Conservation (phyloP, 30 jellyfish, hydroid and myxozoan species). For the Cassiopea andromeda region DNA sequence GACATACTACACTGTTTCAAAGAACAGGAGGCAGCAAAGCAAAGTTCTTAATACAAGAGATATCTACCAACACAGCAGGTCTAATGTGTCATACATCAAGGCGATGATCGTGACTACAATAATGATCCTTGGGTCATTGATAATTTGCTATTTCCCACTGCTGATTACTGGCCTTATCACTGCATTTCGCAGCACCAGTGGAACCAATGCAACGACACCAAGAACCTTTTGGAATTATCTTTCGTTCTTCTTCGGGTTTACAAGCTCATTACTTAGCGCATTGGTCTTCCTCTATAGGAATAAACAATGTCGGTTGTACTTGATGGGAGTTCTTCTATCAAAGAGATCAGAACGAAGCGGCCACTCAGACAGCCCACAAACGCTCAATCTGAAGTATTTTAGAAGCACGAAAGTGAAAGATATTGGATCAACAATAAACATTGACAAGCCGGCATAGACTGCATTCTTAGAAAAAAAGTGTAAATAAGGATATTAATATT, state of each 20-base stretch:
- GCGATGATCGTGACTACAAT: constrained; percentile 50
- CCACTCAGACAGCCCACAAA: background rate
- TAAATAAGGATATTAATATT: too few species aligned
- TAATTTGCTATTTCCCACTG: constrained; percentile 51
- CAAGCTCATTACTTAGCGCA: constrained; percentile 61
- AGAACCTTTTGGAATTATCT: constrained; percentile 50
- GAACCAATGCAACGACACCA: background rate
- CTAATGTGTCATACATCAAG: constrained; percentile 30
- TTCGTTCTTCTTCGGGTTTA: constrained; percentile 49
- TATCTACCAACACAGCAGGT: constrained; percentile 4
- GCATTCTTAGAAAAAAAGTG: background rate
- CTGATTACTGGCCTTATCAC: constrained; percentile 43
- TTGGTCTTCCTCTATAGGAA: constrained; percentile 40
- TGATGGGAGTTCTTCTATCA: background rate
- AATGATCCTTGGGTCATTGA: constrained; percentile 29
- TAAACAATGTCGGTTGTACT: constrained; percentile 12
- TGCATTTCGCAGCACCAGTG: constrained; percentile 1
- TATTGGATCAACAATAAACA: background rate
- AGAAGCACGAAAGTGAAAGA: background rate
- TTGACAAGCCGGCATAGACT: background rate
- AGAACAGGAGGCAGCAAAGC: constrained; percentile 17
- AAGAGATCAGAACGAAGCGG: background rate
- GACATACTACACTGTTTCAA: constrained; percentile 51
- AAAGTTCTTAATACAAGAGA: background rate
- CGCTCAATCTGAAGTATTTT: background rate